These are phyloP conservation scores for Lordiphosa stackelbergi DNA, from an alignment of 1,140 invertebrate genomes.

Conservation along the genomic window DNA sequence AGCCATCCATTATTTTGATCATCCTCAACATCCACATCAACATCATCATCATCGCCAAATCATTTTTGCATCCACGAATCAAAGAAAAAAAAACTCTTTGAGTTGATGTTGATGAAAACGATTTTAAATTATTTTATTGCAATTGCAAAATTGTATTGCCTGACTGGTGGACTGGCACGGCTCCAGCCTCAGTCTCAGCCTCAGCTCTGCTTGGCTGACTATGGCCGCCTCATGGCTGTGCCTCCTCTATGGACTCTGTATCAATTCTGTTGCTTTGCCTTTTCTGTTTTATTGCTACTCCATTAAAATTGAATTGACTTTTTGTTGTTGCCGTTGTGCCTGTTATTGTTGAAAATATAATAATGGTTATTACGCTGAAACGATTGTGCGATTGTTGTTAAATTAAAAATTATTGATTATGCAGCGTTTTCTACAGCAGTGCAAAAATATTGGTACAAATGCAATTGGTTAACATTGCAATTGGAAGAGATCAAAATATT, in stretches of 20 bases:
- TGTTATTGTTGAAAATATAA: slow-evolving; percentile 71
- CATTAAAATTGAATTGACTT: slow-evolving; percentile 74
- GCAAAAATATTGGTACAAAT: slow-evolving; percentile 40
- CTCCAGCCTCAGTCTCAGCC: not conserved
- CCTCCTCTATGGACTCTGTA: slow-evolving; percentile 33
- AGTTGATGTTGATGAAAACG: slow-evolving; percentile 74
- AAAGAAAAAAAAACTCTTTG: slow-evolving; percentile 52
- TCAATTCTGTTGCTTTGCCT: slow-evolving; percentile 58
- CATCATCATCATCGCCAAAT: slow-evolving; percentile 58
- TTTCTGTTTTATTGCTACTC: slow-evolving; percentile 74
- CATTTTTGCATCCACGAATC: slow-evolving; percentile 42
- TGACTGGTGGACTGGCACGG: slow-evolving; percentile 26
- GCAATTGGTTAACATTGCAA: slow-evolving; percentile 1
- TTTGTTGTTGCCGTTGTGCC: slow-evolving; percentile 46
- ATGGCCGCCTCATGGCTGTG: slow-evolving; percentile 22
- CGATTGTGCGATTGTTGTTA: slow-evolving; percentile 74
- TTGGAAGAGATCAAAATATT: not conserved
- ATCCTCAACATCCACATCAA: slow-evolving; percentile 39
- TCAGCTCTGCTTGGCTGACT: slow-evolving; percentile 21
- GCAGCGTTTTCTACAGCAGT: slow-evolving; percentile 24
- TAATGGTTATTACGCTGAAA: slow-evolving; percentile 70
- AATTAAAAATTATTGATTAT: slow-evolving; percentile 75
- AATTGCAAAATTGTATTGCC: slow-evolving; percentile 70
- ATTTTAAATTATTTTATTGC: slow-evolving; percentile 76
- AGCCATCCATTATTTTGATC: slow-evolving; percentile 63